These are phyloP conservation scores for Nycticryphes semicollaris DNA, from an alignment of 2,113 vertebrate species.

Conservation along the genomic window DNA sequence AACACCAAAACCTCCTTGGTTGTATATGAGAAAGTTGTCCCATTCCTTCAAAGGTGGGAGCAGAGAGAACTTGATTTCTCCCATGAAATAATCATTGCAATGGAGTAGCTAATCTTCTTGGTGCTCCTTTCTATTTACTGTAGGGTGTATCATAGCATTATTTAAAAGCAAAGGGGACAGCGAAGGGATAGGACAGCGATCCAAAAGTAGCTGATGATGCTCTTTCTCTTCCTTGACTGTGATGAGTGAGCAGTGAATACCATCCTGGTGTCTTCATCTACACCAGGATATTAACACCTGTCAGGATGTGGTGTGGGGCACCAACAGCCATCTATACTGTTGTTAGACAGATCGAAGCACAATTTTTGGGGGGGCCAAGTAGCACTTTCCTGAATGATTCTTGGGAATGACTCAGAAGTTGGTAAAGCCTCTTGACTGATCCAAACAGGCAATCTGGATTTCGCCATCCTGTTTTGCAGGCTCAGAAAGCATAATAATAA, in stretches of 20 bases:
- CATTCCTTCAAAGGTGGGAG: background rate
- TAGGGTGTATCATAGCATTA: background rate
- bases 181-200: background rate
- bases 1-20: rapidly evolving
- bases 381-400: background rate
- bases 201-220: background rate
- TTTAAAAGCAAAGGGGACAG: background rate
- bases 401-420: background rate
- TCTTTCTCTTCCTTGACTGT: background rate
- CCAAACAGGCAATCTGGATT: background rate
- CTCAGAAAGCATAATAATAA: background rate
- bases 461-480: background rate
- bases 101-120: background rate
- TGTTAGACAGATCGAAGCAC: background rate
- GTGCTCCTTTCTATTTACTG: background rate
- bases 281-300: background rate
- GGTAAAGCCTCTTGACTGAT: background rate
- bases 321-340: background rate
- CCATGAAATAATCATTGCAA: background rate
- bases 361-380: background rate
- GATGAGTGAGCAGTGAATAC: background rate
- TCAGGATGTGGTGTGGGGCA: rapidly evolving
- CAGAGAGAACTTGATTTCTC: background rate
- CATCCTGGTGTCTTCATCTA: rapidly evolving
- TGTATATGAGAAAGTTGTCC: background rate